Evolutionary conservation across 2,888 invertebrate species (phyloP).

Genomic region (Scaptomyza reducta): DNA sequence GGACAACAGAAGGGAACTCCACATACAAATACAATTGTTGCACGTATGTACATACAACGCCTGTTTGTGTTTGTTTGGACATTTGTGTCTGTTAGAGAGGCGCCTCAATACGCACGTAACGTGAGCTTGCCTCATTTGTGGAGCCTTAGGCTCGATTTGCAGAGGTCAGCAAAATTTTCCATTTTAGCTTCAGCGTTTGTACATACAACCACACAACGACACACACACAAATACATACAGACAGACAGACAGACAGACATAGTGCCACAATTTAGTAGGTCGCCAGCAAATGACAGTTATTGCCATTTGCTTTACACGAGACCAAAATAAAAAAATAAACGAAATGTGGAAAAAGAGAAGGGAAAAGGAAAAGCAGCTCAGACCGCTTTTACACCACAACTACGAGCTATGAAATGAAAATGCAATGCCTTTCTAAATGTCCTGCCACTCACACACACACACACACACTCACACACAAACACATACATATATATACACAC

Average conservation of each 20-base stretch:
- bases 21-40: conserved; percentile 58
- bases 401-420: conserved; percentile 75
- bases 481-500: background rate
- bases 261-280: conserved; percentile 65
- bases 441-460: conserved; percentile 17
- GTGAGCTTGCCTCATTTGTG: conserved; percentile 50
- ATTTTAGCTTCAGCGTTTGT: conserved; percentile 48
- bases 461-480: conserved; percentile 1
- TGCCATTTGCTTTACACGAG: conserved; percentile 54
- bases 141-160: conserved; percentile 48
- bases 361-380: conserved; percentile 9
- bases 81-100: conserved; percentile 15
- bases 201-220: conserved; percentile 29
- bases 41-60: conserved; percentile 30
- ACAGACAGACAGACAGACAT: conserved; percentile 6
- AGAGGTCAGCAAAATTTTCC: conserved; percentile 73
- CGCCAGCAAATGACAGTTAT: conserved; percentile 75
- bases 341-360: background rate
- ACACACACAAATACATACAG: conserved; percentile 10
- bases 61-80: conserved; percentile 5
- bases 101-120: conserved; percentile 46
- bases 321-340: background rate
- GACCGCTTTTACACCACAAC: conserved; percentile 72
- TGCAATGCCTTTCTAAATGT: conserved; percentile 72
- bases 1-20: conserved; percentile 3